phyloP scores from a whole-genome alignment of 2,797 vertebrate genomes.

The Channa striata region DNA sequence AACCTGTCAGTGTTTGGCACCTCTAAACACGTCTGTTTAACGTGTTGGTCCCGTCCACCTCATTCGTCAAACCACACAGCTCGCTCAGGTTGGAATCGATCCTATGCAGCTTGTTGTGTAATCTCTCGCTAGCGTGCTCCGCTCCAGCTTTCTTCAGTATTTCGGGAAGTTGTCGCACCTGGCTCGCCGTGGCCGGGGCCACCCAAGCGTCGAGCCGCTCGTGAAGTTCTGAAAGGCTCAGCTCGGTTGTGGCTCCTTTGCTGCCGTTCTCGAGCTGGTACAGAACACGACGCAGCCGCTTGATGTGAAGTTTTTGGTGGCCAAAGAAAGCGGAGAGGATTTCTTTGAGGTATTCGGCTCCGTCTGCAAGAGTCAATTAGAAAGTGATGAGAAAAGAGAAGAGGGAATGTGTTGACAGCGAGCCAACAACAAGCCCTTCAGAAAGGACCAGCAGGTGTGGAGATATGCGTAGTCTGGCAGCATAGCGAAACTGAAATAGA shows the following conservation, averaged over 20 bases:
- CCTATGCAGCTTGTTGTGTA: slow-evolving; percentile 49
- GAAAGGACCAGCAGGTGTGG: too few relatives aligned
- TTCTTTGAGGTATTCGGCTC: slow-evolving; percentile 45
- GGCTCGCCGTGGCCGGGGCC: not conserved
- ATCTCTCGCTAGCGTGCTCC: fast-evolving
- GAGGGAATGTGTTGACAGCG: too few relatives aligned
- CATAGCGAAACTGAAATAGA: not conserved
- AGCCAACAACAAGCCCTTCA: fast-evolving
- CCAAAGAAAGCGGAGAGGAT: slow-evolving; percentile 66
- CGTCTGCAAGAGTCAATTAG: slow-evolving; percentile 45
- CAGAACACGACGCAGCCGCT: slow-evolving; percentile 46
- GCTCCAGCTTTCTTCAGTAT: fast-evolving
- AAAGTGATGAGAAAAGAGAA: not conserved
- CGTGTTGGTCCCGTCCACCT: not conserved
- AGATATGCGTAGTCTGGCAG: not conserved
- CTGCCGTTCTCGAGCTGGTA: not conserved
- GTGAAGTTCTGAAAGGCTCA: not conserved
- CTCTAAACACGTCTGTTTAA: not conserved
- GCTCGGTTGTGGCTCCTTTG: fast-evolving
- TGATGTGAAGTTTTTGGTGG: slow-evolving; percentile 35
- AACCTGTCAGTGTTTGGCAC: not conserved
- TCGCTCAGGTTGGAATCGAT: slow-evolving; percentile 10
- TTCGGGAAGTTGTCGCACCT: slow-evolving; percentile 36
- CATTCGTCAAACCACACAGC: fast-evolving
- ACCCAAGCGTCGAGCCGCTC: slow-evolving; percentile 35